Conservation (phyloP, 2,113 vertebrate genomes). For the Ahaetulla prasina region DNA sequence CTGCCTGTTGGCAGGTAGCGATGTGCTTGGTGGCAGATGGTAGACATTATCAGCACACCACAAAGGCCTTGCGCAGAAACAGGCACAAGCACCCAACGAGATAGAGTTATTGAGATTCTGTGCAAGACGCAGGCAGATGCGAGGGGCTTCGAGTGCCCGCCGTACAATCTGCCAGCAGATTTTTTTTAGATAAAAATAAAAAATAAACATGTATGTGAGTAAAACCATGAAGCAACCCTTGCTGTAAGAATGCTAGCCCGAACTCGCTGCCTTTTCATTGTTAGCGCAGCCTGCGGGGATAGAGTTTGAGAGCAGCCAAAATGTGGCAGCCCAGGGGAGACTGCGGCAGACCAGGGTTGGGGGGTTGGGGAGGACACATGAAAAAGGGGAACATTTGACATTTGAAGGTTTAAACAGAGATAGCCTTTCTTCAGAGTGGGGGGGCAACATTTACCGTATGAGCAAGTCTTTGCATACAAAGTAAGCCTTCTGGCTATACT, state of each 20-base stretch:
- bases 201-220: constrained; percentile 67
- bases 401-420: not conserved
- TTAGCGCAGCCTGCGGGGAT: not conserved
- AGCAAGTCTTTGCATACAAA: not conserved
- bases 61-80: constrained; percentile 74
- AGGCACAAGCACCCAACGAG: constrained; percentile 67
- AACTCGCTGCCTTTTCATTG: constrained; percentile 51
- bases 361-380: no score
- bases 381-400: not conserved
- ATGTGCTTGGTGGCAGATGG: constrained; percentile 83
- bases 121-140: constrained; percentile 76
- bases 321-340: not conserved
- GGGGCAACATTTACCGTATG: not conserved
- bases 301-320: not conserved
- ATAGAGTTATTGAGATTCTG: constrained; percentile 82
- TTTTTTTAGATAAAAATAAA: constrained; percentile 67
- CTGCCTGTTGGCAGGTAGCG: constrained; percentile 77
- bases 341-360: not conserved
- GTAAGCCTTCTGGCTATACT: not conserved
- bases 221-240: constrained; percentile 69
- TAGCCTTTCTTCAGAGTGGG: not conserved
- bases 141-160: constrained; percentile 73
- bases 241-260: constrained; percentile 55
- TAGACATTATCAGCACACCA: constrained; percentile 79
- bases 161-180: constrained; percentile 78